Evolutionary conservation across 2,113 vertebrate genomes (phyloP).

Genomic region (Ictalurus furcatus): DNA sequence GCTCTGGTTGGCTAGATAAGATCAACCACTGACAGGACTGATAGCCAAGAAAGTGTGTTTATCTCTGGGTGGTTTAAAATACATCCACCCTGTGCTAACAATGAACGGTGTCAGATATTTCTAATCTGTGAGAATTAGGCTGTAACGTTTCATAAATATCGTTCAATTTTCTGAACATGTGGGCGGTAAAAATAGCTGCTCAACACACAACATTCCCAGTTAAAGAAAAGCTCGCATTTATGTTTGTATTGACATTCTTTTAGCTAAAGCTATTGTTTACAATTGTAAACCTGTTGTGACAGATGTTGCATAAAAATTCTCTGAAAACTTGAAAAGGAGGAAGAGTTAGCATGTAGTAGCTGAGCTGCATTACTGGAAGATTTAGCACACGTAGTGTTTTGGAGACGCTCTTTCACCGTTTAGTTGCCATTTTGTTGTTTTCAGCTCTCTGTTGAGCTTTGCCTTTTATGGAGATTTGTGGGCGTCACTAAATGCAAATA

Average conservation of each 20-base stretch:
- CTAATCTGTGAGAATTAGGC: not conserved
- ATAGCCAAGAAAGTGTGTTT: not conserved
- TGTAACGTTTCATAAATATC: not conserved
- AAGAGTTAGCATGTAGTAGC: not conserved
- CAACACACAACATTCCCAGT: not conserved
- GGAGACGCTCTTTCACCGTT: not conserved
- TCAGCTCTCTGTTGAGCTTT: not conserved
- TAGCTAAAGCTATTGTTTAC: not conserved
- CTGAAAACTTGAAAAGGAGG: not conserved
- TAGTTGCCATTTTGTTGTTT: not conserved
- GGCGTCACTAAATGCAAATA: not conserved
- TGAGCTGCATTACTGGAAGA: not conserved
- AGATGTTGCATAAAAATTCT: not conserved
- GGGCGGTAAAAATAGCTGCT: not conserved
- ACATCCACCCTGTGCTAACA: not conserved
- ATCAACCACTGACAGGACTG: slow-evolving; percentile 3
- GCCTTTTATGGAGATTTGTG: not conserved
- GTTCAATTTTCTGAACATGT: not conserved
- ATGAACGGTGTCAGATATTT: not conserved
- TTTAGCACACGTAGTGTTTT: not conserved
- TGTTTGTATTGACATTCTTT: not conserved
- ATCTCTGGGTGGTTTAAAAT: not conserved
- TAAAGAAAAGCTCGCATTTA: not conserved
- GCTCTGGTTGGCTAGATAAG: slow-evolving; percentile 16
- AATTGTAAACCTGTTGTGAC: no score